A percentile compares a stretch with the other conserved stretches of the same genome.
These are phyloP conservation scores for Irena cyanogastra DNA, from an alignment of 2,113 vertebrate species.

Conservation along the genomic window DNA sequence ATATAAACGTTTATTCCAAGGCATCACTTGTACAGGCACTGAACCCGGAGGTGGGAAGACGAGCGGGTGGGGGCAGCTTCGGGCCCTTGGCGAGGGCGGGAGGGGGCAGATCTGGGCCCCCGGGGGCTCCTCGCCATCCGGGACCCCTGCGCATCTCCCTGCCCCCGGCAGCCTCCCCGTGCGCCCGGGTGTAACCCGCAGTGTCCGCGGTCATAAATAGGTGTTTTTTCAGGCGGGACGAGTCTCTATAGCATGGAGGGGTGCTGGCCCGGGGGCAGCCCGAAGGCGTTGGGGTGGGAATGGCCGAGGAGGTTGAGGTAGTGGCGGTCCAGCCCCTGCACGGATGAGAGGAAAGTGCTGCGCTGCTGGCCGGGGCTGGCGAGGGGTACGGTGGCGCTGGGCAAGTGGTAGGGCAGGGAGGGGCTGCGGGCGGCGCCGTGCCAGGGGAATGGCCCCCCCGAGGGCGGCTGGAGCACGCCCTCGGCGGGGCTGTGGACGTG, in stretches of 20 bases:
- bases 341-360: conserved; percentile 82
- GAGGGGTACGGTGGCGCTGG: conserved; percentile 72
- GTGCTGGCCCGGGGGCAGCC: conserved; percentile 86
- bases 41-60: neutral
- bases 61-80: neutral
- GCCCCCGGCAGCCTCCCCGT: neutral
- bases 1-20: conserved; percentile 30
- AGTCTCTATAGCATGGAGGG: conserved; percentile 77
- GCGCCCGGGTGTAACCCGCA: neutral
- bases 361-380: conserved; percentile 82
- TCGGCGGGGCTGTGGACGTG: conserved; percentile 75
- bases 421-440: conserved; percentile 78
- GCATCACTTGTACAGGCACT: neutral
- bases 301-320: conserved; percentile 92
- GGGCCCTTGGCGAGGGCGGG: neutral
- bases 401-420: conserved; percentile 77
- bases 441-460: conserved; percentile 83
- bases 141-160: neutral
- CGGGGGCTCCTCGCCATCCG: neutral
- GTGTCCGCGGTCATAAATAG: neutral
- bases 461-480: conserved; percentile 76
- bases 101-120: neutral
- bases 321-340: conserved; percentile 89
- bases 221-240: neutral
- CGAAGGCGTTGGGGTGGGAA: conserved; percentile 83